phyloP scores from a whole-genome alignment of 2,888 invertebrate genomes.

The Rugalucina vietnamica region DNA sequence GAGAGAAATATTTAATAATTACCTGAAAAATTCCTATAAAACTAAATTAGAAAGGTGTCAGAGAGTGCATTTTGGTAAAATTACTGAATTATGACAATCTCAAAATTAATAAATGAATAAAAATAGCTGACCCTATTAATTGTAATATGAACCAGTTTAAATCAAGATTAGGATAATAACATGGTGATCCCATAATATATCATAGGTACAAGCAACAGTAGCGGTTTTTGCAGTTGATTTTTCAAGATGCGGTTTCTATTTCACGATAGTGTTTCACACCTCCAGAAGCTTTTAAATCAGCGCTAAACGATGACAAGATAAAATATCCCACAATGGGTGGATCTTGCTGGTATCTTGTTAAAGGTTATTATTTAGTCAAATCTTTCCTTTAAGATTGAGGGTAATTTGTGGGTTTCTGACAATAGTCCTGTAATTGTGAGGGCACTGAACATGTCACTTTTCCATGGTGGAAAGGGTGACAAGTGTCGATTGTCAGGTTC shows the following conservation, averaged over 20 bases:
- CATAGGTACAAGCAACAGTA: conserved; percentile 3
- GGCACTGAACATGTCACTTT: neutral
- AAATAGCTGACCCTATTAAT: conserved; percentile 9
- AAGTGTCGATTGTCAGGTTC: too few relatives aligned
- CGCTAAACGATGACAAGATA: neutral
- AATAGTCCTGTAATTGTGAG: neutral
- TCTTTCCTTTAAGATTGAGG: neutral
- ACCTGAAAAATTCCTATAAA: too few relatives aligned
- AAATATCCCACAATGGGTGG: conserved; percentile 1
- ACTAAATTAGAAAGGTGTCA: neutral
- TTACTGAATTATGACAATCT: neutral
- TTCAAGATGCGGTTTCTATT: neutral
- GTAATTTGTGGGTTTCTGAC: conserved; percentile 2
- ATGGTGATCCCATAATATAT: conserved; percentile 2
- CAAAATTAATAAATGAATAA: neutral
- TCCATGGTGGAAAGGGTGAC: too few relatives aligned
- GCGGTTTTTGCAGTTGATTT: neutral
- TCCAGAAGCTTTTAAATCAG: conserved; percentile 8
- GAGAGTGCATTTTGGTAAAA: neutral
- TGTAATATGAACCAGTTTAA: neutral
- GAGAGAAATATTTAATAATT: too few relatives aligned
- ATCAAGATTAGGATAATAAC: neutral
- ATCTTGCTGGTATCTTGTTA: conserved; percentile 3
- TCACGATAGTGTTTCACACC: conserved; percentile 5
- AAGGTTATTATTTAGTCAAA: neutral